Percentiles rank a stretch among this genome's conserved stretches.
Conservation (phyloP, 2,888 invertebrate species). For the Nebria brevicollis region DNA sequence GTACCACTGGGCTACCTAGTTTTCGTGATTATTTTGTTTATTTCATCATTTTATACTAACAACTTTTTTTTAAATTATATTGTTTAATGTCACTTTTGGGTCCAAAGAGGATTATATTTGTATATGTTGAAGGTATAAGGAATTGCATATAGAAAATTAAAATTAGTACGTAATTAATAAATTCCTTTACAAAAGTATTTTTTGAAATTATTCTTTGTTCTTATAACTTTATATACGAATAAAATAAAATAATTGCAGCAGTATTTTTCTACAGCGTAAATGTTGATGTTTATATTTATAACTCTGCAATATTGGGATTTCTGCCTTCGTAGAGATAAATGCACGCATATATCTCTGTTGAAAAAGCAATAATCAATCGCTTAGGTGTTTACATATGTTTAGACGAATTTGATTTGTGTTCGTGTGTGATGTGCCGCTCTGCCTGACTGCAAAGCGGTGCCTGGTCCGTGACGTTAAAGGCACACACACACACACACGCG, state of each 20-base stretch:
- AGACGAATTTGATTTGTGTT: not conserved
- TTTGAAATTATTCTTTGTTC: too few relatives aligned
- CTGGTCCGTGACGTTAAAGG: not conserved
- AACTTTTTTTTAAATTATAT: too few relatives aligned
- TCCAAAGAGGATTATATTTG: too few relatives aligned
- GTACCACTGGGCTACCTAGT: too few relatives aligned
- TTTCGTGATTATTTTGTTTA: too few relatives aligned
- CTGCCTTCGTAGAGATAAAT: not conserved
- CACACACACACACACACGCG: not conserved
- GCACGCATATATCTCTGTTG: not conserved
- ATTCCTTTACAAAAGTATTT: too few relatives aligned
- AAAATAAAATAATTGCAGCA: not conserved
- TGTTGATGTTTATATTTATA: not conserved
- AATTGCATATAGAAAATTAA: too few relatives aligned
- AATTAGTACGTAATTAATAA: too few relatives aligned
- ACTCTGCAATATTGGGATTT: not conserved
- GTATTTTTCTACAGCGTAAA: not conserved
- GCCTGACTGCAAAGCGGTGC: not conserved
- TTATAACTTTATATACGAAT: too few relatives aligned
- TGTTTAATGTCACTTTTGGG: too few relatives aligned
- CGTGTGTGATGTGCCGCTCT: not conserved
- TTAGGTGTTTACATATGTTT: constrained; percentile 1
- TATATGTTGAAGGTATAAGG: too few relatives aligned
- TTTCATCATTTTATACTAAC: too few relatives aligned
- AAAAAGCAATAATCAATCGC: not conserved